phyloP scores from a whole-genome alignment of 2,888 invertebrate genomes.

The Drosophila mettleri region DNA sequence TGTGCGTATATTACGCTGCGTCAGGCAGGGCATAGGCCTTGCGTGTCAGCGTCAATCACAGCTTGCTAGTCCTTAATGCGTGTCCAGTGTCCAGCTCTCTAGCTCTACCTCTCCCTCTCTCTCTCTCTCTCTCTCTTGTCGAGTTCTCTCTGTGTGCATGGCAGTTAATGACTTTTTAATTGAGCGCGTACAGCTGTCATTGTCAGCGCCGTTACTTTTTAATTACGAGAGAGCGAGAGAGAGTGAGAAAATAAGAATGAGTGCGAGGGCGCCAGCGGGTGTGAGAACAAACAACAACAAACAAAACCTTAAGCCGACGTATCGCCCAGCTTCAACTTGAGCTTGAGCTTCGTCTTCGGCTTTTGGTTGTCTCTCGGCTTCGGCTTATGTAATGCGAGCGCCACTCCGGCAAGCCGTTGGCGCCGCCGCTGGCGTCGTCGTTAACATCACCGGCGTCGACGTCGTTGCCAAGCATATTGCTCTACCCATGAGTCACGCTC shows the following conservation, averaged over 20 bases:
- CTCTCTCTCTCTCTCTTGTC: constrained; percentile 8
- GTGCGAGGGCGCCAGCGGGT: constrained; percentile 20
- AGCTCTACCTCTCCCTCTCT: constrained; percentile 19
- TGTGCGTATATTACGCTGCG: too few relatives aligned
- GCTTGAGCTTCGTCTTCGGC: constrained; percentile 33
- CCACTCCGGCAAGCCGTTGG: constrained; percentile 55
- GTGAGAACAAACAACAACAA: constrained; percentile 35
- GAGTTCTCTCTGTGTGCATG: constrained; percentile 34
- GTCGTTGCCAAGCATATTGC: constrained; percentile 24
- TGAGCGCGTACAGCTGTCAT: constrained; percentile 76
- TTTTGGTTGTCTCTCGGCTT: constrained; percentile 15
- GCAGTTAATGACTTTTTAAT: constrained; percentile 79
- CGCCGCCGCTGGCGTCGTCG: constrained; percentile 46
- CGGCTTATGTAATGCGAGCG: constrained; percentile 72
- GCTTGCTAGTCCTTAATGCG: constrained; percentile 57
- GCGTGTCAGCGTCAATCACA: constrained; percentile 75
- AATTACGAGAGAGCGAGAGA: constrained; percentile 51
- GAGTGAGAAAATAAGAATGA: constrained; percentile 17
- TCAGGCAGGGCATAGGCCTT: constrained; percentile 40
- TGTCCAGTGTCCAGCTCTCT: constrained; percentile 32
- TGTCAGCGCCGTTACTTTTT: constrained; percentile 74
- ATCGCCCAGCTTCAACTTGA: constrained; percentile 18
- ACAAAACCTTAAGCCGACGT: constrained; percentile 43
- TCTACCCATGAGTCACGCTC: constrained; percentile 45
- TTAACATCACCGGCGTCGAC: background rate